Percentiles rank a stretch among this genome's conserved stretches.
phyloP scores from a whole-genome alignment of 1,140 invertebrate genomes.

The Drosophila ficusphila region DNA sequence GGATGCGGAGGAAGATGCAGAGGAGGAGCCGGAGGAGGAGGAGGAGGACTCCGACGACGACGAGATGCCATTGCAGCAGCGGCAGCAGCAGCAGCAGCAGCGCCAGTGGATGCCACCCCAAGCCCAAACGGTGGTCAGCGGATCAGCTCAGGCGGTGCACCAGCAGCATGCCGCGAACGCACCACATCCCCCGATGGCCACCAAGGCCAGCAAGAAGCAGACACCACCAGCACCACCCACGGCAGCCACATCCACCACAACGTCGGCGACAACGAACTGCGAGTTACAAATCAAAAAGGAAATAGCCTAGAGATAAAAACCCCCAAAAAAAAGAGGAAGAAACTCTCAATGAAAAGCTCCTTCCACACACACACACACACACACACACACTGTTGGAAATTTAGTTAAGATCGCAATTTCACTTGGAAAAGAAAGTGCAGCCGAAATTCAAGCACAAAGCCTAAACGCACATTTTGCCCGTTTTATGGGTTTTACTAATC shows the following conservation, averaged over 20 bases:
- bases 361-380: slow-evolving; percentile 50
- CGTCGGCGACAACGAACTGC: slow-evolving; percentile 80
- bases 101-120: slow-evolving; percentile 25
- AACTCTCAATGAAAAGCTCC: slow-evolving; percentile 47
- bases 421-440: slow-evolving; percentile 24
- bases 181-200: slow-evolving; percentile 56
- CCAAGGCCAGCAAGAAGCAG: slow-evolving; percentile 70
- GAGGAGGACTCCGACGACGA: slow-evolving; percentile 55
- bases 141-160: slow-evolving; percentile 5
- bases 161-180: slow-evolving; percentile 19
- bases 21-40: slow-evolving; percentile 4
- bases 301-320: slow-evolving; percentile 54
- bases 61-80: slow-evolving; percentile 63
- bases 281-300: slow-evolving; percentile 83
- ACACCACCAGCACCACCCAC: slow-evolving; percentile 50
- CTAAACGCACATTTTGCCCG: slow-evolving; percentile 37
- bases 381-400: neutral
- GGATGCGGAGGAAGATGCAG: slow-evolving; percentile 2
- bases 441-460: slow-evolving; percentile 44
- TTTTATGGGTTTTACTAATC: slow-evolving; percentile 3
- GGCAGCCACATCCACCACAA: slow-evolving; percentile 20
- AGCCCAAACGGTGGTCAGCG: slow-evolving; percentile 17
- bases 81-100: slow-evolving; percentile 45
- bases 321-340: too few relatives aligned
- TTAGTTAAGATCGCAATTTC: neutral